A percentile compares a stretch with the other conserved stretches of the same genome.
phyloP scores from a whole-genome alignment of 2,113 vertebrate genomes.

The Synodontis membranacea region DNA sequence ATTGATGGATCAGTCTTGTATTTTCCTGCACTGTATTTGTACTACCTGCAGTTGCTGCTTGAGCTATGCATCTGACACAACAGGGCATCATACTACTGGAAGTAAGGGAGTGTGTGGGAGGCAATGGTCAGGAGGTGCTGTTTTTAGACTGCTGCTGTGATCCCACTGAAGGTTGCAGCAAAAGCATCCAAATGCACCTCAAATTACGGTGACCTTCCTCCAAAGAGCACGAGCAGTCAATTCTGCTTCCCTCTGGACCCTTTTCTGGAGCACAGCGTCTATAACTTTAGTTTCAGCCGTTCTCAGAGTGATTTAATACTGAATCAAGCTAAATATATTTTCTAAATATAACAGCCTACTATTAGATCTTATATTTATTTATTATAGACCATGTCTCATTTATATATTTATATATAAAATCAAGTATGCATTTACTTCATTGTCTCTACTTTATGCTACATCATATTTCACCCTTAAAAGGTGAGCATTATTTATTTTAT shows the following conservation, averaged over 20 bases:
- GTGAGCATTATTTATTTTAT: no score
- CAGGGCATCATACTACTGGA: constrained; percentile 12
- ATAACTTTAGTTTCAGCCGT: constrained; percentile 42
- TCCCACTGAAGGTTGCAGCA: constrained; percentile 51
- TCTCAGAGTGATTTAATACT: constrained; percentile 18
- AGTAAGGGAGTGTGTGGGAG: constrained; percentile 34
- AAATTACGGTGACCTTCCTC: constrained; percentile 58
- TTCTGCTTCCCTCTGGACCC: constrained; percentile 26
- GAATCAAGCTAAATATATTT: background rate
- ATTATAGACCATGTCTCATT: background rate
- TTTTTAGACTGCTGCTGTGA: constrained; percentile 55
- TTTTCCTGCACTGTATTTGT: background rate
- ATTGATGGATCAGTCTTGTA: background rate
- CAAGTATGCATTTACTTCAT: background rate
- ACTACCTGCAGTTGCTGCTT: background rate
- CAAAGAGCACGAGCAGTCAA: constrained; percentile 50
- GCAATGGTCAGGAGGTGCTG: constrained; percentile 42
- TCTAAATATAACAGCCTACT: background rate
- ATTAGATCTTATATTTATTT: background rate
- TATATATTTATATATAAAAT: background rate
- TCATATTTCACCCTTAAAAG: background rate
- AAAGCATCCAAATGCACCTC: constrained; percentile 58
- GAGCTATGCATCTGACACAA: background rate
- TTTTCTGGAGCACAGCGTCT: constrained; percentile 16
- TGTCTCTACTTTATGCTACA: background rate